These are phyloP conservation scores for Hestina assimilis DNA, from an alignment of 1,140 invertebrate genomes.

Conservation along the genomic window DNA sequence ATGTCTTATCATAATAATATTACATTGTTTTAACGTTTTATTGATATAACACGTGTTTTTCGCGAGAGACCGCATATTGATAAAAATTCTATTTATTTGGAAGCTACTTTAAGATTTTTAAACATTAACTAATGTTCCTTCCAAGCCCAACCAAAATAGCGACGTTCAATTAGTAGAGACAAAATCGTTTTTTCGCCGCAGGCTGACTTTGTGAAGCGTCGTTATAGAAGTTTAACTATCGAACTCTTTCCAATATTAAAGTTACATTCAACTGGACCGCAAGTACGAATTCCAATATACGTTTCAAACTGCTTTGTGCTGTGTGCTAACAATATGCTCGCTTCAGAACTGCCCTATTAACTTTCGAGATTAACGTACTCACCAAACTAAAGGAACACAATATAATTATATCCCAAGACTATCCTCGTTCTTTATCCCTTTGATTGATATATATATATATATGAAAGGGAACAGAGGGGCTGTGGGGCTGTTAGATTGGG, in stretches of 20 bases:
- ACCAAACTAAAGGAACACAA: no score
- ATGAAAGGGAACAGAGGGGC: no score
- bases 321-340: constrained; percentile 20
- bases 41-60: no score
- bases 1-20: no score
- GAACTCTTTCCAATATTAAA: constrained; percentile 60
- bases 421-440: no score
- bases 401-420: no score
- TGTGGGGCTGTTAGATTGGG: no score
- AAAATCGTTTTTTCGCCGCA: constrained; percentile 1
- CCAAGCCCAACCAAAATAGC: background rate
- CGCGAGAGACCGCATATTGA: no score
- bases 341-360: constrained; percentile 17
- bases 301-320: constrained; percentile 33
- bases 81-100: no score
- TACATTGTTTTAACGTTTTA: no score
- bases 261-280: constrained; percentile 53
- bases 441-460: no score
- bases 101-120: background rate
- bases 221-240: constrained; percentile 57
- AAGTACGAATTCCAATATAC: constrained; percentile 44
- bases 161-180: background rate
- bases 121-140: background rate
- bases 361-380: background rate
- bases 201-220: constrained; percentile 47